Conservation (phyloP, 1,140 invertebrate genomes). For the Physella acuta region DNA sequence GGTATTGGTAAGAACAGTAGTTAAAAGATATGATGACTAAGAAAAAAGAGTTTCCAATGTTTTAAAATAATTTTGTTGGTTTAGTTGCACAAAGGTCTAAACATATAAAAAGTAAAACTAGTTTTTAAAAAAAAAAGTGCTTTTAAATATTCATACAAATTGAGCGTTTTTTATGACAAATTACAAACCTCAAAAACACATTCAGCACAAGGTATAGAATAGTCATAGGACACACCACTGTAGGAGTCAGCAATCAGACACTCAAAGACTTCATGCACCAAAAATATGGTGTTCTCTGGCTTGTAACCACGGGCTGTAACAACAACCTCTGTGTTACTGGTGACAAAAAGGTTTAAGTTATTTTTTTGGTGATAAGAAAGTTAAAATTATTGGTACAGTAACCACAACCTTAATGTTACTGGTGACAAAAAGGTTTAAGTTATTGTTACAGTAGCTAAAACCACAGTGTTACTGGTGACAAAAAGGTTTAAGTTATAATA, state of each 20-base stretch:
- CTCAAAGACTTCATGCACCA: slow-evolving; percentile 56
- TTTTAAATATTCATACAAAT: too few species aligned
- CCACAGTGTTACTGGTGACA: too few species aligned
- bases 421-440: too few species aligned
- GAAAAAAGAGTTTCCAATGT: neutral
- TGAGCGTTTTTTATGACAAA: too few species aligned
- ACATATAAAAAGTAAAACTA: neutral
- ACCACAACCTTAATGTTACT: too few species aligned
- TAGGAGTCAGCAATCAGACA: slow-evolving; percentile 55
- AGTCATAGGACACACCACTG: slow-evolving; percentile 54
- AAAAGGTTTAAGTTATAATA: too few species aligned
- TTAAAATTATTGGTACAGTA: too few species aligned
- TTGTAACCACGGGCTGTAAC: slow-evolving; percentile 51
- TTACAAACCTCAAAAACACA: slow-evolving; percentile 44
- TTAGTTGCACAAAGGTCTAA: neutral
- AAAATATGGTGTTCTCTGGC: slow-evolving; percentile 56
- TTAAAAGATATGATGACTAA: neutral
- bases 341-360: too few species aligned
- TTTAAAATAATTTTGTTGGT: neutral
- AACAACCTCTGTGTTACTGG: slow-evolving; percentile 42
- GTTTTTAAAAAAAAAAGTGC: too few species aligned
- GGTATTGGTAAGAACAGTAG: too few species aligned
- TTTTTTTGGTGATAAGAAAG: too few species aligned
- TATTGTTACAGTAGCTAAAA: too few species aligned
- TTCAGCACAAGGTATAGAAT: slow-evolving; percentile 53